Percentiles rank a stretch among this genome's conserved stretches.
These are phyloP conservation scores for Drosophila funebris DNA, from an alignment of 1,140 invertebrate species.

Conservation along the genomic window DNA sequence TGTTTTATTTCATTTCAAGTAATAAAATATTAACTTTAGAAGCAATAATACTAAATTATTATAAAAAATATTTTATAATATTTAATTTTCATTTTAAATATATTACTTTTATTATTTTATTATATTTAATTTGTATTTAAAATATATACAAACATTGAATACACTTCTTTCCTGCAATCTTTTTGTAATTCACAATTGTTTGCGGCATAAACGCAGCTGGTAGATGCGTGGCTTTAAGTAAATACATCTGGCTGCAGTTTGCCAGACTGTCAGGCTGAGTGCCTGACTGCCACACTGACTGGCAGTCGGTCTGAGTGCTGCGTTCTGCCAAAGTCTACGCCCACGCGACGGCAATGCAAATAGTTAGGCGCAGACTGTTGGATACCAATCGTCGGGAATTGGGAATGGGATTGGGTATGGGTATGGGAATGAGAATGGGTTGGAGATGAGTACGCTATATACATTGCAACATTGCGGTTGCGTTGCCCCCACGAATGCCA, in stretches of 20 bases:
- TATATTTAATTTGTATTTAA: too few relatives aligned
- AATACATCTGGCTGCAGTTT: constrained; percentile 31
- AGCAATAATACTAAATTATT: too few relatives aligned
- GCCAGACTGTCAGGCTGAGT: background rate
- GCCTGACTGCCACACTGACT: background rate
- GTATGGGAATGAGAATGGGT: background rate
- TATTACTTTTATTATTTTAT: too few relatives aligned
- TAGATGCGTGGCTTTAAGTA: constrained; percentile 36
- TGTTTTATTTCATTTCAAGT: too few relatives aligned
- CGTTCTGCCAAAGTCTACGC: constrained; percentile 16
- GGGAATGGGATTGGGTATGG: background rate
- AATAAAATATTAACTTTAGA: too few relatives aligned
- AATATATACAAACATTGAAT: background rate
- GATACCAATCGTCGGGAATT: constrained; percentile 20
- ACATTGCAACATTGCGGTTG: constrained; percentile 32
- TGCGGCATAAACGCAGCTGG: constrained; percentile 33
- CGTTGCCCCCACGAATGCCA: constrained; percentile 40
- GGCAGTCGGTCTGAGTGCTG: background rate
- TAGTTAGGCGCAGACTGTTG: constrained; percentile 35
- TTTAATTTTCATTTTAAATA: too few relatives aligned
- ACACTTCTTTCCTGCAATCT: too few relatives aligned
- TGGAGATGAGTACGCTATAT: background rate
- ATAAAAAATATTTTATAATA: too few relatives aligned
- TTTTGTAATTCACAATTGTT: constrained; percentile 3
- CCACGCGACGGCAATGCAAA: constrained; percentile 43